These are phyloP conservation scores for Naja naja DNA, from an alignment of 2,113 vertebrate genomes.

Conservation along the genomic window DNA sequence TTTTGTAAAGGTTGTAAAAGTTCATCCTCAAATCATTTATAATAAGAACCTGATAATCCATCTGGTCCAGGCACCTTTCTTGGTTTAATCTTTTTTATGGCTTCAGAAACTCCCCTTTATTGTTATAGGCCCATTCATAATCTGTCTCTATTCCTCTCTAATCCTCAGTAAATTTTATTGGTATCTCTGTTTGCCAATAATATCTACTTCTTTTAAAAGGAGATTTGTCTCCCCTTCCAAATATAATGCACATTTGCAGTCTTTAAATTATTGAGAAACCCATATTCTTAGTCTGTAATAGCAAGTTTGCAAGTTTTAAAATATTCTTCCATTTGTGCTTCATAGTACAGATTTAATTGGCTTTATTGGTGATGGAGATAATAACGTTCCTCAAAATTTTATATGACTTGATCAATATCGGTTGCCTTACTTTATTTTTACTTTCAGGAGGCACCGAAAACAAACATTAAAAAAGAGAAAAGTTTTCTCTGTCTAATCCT, in stretches of 20 bases:
- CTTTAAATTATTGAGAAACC: conserved; percentile 16
- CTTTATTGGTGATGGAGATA: conserved; percentile 1
- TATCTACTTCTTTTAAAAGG: neutral
- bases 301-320: conserved; percentile 35
- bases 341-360: conserved; percentile 16
- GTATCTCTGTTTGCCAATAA: neutral
- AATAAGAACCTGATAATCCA: neutral
- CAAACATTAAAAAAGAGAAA: neutral
- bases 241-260: conserved; percentile 1
- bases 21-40: neutral
- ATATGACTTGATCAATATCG: conserved; percentile 29
- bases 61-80: neutral
- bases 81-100: neutral
- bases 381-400: conserved; percentile 25
- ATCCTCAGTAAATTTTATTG: neutral
- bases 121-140: neutral
- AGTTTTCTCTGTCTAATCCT: neutral
- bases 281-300: neutral
- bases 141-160: neutral
- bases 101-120: neutral
- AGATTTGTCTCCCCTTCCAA: neutral
- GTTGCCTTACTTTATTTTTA: conserved; percentile 15
- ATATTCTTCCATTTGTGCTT: conserved; percentile 26
- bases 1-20: neutral
- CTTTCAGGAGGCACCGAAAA: conserved; percentile 29